Base-by-base conservation (phyloP, 2,797 vertebrate genomes). In the Clarias platycephalus region DNA sequence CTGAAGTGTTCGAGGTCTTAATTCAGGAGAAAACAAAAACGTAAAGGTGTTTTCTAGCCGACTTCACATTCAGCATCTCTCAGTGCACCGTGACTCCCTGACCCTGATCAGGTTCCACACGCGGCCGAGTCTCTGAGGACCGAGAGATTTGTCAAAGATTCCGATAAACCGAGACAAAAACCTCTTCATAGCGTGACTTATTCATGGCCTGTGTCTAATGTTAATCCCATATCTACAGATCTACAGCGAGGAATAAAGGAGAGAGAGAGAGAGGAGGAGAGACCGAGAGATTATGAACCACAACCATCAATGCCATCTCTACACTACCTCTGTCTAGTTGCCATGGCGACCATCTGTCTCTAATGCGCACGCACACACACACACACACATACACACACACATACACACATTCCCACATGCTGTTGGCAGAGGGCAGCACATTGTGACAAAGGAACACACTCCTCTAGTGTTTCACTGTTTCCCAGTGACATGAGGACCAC, bases 311-410 rank as follows among this genome's bases (percentile, higher is more conserved):
- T 71, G 75, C 49, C 80, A 79, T 78, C 26, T 53, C 66, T 72
- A 40, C 34, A 60, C 60, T 80, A 77, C 57, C 60, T 49, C 86
- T 68, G 80, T 63, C 72, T 79, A 58, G 82, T 85, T 80, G 76
- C 68, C 74, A 88, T 82, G 85, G 83, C 80, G 74, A 87, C 85
- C 81, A 83, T 77, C 81, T 28, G 66, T 53, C 79, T 72, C 49
- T 4, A 58, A 57, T 53, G 26, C 37, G 44, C 26, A 81, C 70
- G 60, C 85, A 28, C 55, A 84, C 66, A 77, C 63, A 78, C 55
- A 78, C 66, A 79, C 64, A 70, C 64, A 67, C 26, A 84, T 63
- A 70, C 85, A 40, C 55, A 84, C 72, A 77, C 63, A 78, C 64
- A n/a, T n/a, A 78, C 66, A 79, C 64, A 70, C 64, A 34, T 3